These are phyloP conservation scores for Pseudochirops corinnae DNA, from an alignment of 2,797 vertebrate genomes.

Conservation along the genomic window DNA sequence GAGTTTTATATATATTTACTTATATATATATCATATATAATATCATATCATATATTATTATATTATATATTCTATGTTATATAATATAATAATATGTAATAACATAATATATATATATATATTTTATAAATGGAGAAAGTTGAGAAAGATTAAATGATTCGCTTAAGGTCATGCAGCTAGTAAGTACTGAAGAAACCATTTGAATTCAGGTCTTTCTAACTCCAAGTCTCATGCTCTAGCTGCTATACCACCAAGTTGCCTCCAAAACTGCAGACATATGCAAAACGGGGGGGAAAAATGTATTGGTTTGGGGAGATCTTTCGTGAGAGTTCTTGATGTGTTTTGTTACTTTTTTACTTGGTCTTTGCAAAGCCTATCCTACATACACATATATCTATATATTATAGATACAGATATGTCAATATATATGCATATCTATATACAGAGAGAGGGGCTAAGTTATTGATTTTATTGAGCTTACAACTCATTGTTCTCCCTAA, in stretches of 20 bases:
- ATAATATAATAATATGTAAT: too few species aligned
- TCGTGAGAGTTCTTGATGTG: background rate
- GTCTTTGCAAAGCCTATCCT: background rate
- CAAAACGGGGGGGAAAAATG: background rate
- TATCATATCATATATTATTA: too few species aligned
- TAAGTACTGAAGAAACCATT: background rate
- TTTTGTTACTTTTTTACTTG: background rate
- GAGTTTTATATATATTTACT: too few species aligned
- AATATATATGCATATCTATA: background rate
- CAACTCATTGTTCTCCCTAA: background rate
- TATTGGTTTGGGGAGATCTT: too few species aligned
- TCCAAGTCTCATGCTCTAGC: background rate
- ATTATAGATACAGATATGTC: background rate
- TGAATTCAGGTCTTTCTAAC: background rate
- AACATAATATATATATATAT: too few species aligned
- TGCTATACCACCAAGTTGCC: rapidly evolving
- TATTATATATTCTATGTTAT: too few species aligned
- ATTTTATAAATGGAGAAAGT: background rate
- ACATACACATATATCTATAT: background rate
- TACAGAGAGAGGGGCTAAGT: background rate
- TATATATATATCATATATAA: too few species aligned
- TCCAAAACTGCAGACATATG: background rate
- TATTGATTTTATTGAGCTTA: background rate
- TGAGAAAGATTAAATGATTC: background rate
- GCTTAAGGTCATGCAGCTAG: background rate